Base-by-base conservation (phyloP, 1,140 invertebrate species). In the Penaeus chinensis region DNA sequence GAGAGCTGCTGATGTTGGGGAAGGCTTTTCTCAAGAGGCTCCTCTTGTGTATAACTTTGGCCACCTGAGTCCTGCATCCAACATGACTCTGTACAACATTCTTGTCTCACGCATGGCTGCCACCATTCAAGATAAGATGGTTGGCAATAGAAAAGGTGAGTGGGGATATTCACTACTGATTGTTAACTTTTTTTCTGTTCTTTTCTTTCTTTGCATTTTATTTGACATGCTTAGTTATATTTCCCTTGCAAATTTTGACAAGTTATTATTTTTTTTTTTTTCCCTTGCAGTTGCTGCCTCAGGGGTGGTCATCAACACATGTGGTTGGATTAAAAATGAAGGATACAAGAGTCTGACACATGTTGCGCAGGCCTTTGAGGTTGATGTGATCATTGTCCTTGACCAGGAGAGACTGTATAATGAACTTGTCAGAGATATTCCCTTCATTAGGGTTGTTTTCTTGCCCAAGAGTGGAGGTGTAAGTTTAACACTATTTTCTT, bases 221-320 rank as follows among this genome's bases (percentile, higher is more conserved):
- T 71, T 32, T 88, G 13, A 18, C 54, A 32, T 32, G 16, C 18
- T 27, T 74, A n/a, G 37, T n/a, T 74, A 5, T 27, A n/a, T 37
- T n/a, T 24, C 24, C 3, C 69, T 27, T 7, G 54, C 16, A 11
- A 10, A 32, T 32, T 74, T 74, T 74, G 27, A 74, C 71, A 11
- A 27, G 71, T 74, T 20, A 74, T 74, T 16, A 71, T 63, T 78
- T 13, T 2, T 24, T 88, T 20, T 90, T 90, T 42, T 92, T 90
- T 91, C 92, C n/a, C 60, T 79, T 93, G 19, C 91, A 96, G 96
- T 96, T 0, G 95, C 96, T 91, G 94, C 94, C 69, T 98, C 98
- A 54, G 99, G 99, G n/a, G 96, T 97, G 2, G 95, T 99, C 62
- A 98, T 99, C 80, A 99, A 99, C 92, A 99, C 99, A 0, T 98